phyloP scores from a whole-genome alignment of 2,113 vertebrate species.

The Sigmodon hispidus region DNA sequence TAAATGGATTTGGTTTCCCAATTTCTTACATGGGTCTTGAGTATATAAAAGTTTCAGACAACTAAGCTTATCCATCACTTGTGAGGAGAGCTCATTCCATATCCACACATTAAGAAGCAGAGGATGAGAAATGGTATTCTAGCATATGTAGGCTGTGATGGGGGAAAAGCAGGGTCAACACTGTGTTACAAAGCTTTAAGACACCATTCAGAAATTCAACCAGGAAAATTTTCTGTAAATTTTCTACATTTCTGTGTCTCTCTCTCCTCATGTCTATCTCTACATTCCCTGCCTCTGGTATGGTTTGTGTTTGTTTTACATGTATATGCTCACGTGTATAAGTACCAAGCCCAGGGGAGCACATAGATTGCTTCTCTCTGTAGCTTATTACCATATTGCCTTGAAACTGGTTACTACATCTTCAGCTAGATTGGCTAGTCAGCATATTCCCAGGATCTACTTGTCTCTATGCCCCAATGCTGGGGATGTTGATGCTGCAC shows the following conservation, averaged over 20 bases:
- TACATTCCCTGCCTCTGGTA: neutral
- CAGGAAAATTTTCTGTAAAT: neutral
- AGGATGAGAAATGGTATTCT: neutral
- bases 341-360: neutral
- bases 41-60: neutral
- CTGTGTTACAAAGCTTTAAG: neutral
- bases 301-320: neutral
- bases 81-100: neutral
- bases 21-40: neutral
- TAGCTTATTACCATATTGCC: neutral
- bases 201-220: neutral
- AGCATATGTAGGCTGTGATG: neutral
- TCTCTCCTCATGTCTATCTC: neutral
- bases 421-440: neutral
- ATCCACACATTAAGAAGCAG: neutral
- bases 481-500: too few relatives aligned
- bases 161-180: accelerated
- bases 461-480: neutral
- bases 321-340: neutral
- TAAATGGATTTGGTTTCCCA: neutral
- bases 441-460: too few relatives aligned
- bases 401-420: too few relatives aligned
- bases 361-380: too few relatives aligned
- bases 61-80: neutral
- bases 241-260: neutral